Conservation (phyloP, 2,797 vertebrate genomes). For the Saxicola maurus region DNA sequence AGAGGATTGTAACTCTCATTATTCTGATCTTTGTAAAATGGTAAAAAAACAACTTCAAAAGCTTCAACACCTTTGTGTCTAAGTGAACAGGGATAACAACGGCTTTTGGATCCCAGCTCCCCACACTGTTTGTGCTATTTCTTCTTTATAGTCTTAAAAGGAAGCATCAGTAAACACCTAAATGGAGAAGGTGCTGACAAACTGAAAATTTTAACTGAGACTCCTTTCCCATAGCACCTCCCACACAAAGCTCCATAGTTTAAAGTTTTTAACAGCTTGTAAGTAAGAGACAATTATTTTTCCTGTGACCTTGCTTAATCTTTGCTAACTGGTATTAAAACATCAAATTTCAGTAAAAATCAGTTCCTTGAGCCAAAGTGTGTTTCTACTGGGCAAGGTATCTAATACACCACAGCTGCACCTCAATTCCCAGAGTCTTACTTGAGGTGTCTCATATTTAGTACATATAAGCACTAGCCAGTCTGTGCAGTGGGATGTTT, state of each 20-base stretch:
- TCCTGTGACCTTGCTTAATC: constrained; percentile 19
- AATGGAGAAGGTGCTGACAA: constrained; percentile 48
- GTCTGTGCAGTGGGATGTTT: not conserved
- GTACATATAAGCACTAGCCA: not conserved
- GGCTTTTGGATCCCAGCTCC: not conserved
- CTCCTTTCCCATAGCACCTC: constrained; percentile 42
- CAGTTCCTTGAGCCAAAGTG: not conserved
- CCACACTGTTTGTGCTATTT: not conserved
- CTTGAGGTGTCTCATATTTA: not conserved
- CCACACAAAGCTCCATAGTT: constrained; percentile 39
- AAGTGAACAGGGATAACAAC: not conserved
- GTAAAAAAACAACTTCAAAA: not conserved
- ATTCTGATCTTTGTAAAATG: not conserved
- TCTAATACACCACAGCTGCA: not conserved
- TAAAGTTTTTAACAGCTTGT: constrained; percentile 20
- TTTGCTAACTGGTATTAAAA: not conserved
- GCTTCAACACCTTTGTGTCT: not conserved
- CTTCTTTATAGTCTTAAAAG: constrained; percentile 13
- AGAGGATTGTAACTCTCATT: not conserved
- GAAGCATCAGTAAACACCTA: constrained; percentile 42
- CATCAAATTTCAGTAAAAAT: not conserved
- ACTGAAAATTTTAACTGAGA: constrained; percentile 45
- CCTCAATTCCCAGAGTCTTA: not conserved
- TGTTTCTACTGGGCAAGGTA: not conserved
- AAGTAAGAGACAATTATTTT: constrained; percentile 23